Conservation (phyloP, 2,797 vertebrate genomes). For the Cyprinella venusta region DNA sequence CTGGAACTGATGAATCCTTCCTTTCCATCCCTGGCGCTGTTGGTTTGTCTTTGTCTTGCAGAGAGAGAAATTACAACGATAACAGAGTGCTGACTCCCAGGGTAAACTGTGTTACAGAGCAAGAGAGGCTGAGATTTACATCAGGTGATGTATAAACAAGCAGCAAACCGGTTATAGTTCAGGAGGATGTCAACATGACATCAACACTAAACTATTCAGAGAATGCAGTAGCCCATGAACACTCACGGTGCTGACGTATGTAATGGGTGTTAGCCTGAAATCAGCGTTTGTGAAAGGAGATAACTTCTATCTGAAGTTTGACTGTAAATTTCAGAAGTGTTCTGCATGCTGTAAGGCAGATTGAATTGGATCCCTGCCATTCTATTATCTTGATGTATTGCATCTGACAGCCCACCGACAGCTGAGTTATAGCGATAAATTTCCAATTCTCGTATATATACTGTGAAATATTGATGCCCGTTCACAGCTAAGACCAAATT, state of each 20-base stretch:
- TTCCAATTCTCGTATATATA: constrained; percentile 37
- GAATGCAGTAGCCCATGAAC: background rate
- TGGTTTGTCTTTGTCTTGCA: constrained; percentile 31
- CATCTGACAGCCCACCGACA: constrained; percentile 39
- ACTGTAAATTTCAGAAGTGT: background rate
- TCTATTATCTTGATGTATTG: constrained; percentile 45
- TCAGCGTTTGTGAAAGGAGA: background rate
- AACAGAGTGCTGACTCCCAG: constrained; percentile 23
- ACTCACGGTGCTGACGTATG: background rate
- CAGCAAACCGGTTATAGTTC: background rate
- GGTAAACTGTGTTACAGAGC: background rate
- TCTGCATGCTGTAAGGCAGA: background rate
- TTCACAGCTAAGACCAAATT: constrained; percentile 20
- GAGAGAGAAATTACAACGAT: constrained; percentile 22
- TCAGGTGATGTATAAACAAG: constrained; percentile 2
- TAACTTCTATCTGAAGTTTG: constrained; percentile 7
- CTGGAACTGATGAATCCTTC: constrained; percentile 30
- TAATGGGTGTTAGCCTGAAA: background rate
- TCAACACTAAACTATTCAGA: background rate
- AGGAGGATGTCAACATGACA: background rate
- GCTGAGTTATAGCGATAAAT: constrained; percentile 27
- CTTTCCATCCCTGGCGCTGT: background rate
- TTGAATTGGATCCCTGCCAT: constrained; percentile 40
- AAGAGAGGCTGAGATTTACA: constrained; percentile 10
- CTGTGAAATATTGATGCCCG: background rate